A percentile compares a stretch with the other conserved stretches of the same genome.
Conservation (phyloP, 1,140 invertebrate genomes). For the Mactra quadrangularis region DNA sequence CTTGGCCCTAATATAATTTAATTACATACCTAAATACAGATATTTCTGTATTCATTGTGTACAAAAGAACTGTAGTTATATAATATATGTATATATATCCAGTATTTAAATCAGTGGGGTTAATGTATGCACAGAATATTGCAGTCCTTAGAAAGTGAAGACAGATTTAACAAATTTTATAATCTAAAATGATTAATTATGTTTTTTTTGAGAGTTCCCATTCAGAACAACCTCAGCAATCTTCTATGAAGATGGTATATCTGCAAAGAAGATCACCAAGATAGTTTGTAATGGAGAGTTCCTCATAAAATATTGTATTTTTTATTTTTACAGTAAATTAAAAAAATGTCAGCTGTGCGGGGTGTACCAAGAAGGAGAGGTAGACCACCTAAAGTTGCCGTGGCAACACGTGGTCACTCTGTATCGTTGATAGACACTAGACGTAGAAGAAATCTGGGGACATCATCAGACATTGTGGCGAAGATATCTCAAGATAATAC, state of each 20-base stretch:
- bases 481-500: neutral
- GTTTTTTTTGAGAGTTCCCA: neutral
- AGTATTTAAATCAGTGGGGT: no score
- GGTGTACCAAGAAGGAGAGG: slow-evolving; percentile 19
- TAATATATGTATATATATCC: no score
- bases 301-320: neutral
- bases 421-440: neutral
- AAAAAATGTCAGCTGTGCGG: neutral
- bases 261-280: neutral
- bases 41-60: no score
- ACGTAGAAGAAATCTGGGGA: neutral
- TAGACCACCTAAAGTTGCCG: slow-evolving; percentile 15
- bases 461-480: neutral
- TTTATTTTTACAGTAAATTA: neutral
- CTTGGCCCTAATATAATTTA: no score
- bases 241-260: neutral
- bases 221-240: neutral
- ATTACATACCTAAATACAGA: no score
- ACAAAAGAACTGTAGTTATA: no score
- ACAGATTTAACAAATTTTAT: no score
- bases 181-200: no score
- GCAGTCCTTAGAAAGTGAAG: no score
- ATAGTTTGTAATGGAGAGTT: neutral
- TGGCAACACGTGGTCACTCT: neutral
- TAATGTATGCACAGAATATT: no score